Evolutionary conservation across 2,888 invertebrate genomes (phyloP).

Genomic region (Euplexia lucipara): DNA sequence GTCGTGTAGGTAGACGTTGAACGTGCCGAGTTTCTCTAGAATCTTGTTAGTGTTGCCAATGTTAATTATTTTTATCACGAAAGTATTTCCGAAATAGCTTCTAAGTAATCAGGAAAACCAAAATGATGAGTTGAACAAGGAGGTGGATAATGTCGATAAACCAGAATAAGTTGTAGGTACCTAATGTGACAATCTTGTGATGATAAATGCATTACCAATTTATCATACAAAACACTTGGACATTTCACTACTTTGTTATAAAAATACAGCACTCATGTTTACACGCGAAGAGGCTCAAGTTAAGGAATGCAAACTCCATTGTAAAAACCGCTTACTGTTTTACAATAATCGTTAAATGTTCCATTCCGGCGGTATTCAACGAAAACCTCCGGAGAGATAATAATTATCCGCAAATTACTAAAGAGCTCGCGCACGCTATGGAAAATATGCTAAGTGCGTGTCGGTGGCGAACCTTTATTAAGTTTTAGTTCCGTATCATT

Average conservation of each 20-base stretch:
- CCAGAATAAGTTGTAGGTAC: neutral
- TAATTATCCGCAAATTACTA: conserved; percentile 58
- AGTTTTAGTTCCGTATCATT: conserved; percentile 51
- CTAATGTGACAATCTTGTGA: neutral
- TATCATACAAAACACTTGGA: conserved; percentile 1
- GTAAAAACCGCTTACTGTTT: conserved; percentile 40
- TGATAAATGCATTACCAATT: too few relatives aligned
- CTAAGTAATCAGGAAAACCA: neutral
- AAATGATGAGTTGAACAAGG: neutral
- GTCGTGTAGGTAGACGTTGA: neutral
- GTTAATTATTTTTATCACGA: neutral
- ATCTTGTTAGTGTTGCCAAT: neutral
- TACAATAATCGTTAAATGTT: conserved; percentile 57
- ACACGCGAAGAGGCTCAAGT: conserved; percentile 32
- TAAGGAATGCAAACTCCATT: conserved; percentile 45
- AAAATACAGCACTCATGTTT: conserved; percentile 3
- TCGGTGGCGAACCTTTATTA: conserved; percentile 1
- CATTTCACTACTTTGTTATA: neutral
- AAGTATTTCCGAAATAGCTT: neutral
- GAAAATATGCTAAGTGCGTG: conserved; percentile 48
- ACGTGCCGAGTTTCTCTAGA: neutral
- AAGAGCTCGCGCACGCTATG: conserved; percentile 56
- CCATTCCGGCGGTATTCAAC: conserved; percentile 35
- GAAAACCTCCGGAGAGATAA: conserved; percentile 50
- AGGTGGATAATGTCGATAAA: neutral